Evolutionary conservation across 2,113 vertebrate species (phyloP).

Genomic region (Uria aalge): DNA sequence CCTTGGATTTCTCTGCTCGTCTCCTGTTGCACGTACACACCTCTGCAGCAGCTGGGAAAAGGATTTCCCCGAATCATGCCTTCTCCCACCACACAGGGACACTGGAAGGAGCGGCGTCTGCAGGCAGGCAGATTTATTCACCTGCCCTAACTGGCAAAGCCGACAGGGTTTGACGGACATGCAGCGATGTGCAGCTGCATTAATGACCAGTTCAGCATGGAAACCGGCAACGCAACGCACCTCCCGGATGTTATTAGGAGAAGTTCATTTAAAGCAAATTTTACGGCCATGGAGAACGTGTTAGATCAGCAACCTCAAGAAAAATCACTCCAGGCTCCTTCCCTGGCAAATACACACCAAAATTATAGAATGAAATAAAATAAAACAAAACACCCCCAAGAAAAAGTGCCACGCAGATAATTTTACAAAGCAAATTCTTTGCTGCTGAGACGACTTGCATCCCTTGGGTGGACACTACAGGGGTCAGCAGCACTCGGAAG

Average conservation of each 20-base stretch:
- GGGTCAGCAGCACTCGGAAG: neutral
- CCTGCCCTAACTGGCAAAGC: constrained; percentile 28
- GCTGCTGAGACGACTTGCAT: neutral
- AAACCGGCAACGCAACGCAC: neutral
- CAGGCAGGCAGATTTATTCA: constrained; percentile 2
- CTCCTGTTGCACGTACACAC: neutral
- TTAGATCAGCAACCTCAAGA: neutral
- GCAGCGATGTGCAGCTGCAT: neutral
- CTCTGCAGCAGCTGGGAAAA: neutral
- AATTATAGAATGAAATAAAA: neutral
- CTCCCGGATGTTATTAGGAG: neutral
- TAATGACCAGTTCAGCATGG: constrained; percentile 55
- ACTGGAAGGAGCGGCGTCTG: neutral
- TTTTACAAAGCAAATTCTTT: neutral
- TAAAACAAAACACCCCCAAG: neutral
- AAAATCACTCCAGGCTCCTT: neutral
- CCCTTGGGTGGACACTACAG: neutral
- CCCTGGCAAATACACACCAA: neutral
- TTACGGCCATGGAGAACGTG: neutral
- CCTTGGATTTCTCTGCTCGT: accelerated
- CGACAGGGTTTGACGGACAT: constrained; percentile 41
- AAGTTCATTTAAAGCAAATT: constrained; percentile 1
- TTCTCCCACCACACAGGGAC: neutral
- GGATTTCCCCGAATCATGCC: neutral
- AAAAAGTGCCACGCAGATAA: neutral